A percentile compares a stretch with the other conserved stretches of the same genome.
phyloP scores from a whole-genome alignment of 2,888 invertebrate genomes.

The Cataglyphis cursor region DNA sequence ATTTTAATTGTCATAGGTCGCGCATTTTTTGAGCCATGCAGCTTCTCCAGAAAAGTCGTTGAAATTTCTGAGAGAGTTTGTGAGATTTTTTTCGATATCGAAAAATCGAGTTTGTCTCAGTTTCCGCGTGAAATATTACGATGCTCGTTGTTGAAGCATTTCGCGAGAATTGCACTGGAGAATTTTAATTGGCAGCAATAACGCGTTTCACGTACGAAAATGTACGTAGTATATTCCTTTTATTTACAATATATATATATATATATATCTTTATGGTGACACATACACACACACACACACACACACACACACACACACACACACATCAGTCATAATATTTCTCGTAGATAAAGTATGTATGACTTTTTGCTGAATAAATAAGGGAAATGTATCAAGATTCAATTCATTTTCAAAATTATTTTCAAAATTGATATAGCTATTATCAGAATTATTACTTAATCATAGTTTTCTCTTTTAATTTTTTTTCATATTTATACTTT shows the following conservation, averaged over 20 bases:
- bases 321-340: conserved; percentile 4
- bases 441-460: background rate
- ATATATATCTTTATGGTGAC: background rate
- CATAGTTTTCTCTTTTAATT: background rate
- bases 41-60: background rate
- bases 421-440: background rate
- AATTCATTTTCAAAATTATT: background rate
- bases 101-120: conserved; percentile 3
- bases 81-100: conserved; percentile 31
- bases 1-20: conserved; percentile 26
- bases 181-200: conserved; percentile 48
- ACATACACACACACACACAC: background rate
- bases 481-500: background rate
- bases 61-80: background rate
- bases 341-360: background rate
- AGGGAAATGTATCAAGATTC: background rate
- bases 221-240: conserved; percentile 24
- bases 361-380: conserved; percentile 27
- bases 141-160: conserved; percentile 21
- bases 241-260: conserved; percentile 10
- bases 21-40: background rate
- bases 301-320: no score
- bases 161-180: conserved; percentile 29
- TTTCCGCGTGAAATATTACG: background rate
- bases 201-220: conserved; percentile 27